Evolutionary conservation across 2,888 invertebrate species (phyloP).

Genomic region (Thymelicus lineola): DNA sequence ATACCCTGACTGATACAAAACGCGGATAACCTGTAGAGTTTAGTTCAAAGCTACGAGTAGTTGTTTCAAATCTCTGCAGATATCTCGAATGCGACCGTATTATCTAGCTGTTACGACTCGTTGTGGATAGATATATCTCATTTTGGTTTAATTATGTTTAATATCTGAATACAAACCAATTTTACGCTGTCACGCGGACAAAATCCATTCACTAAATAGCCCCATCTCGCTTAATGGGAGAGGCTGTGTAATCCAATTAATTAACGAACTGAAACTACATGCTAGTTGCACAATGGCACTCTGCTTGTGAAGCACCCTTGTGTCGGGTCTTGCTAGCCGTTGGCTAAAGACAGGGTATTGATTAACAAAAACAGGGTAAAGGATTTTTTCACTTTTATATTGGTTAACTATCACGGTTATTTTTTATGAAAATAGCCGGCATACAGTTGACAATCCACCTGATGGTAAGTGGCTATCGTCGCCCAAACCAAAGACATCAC

Average conservation of each 20-base stretch:
- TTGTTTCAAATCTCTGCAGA: slow-evolving; percentile 19
- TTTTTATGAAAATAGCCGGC: too few species aligned
- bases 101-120: slow-evolving; percentile 15
- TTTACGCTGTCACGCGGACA: slow-evolving; percentile 65
- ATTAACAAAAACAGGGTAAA: neutral
- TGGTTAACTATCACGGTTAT: too few species aligned
- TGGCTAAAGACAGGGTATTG: slow-evolving; percentile 13
- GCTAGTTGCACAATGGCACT: slow-evolving; percentile 58
- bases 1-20: neutral
- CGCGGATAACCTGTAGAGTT: neutral
- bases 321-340: slow-evolving; percentile 17
- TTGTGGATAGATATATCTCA: slow-evolving; percentile 31
- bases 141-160: slow-evolving; percentile 60
- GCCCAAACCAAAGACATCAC: too few species aligned
- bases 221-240: slow-evolving; percentile 72
- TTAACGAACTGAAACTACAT: slow-evolving; percentile 70
- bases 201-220: slow-evolving; percentile 76
- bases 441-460: too few species aligned
- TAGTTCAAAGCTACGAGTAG: slow-evolving; percentile 12
- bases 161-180: slow-evolving; percentile 63
- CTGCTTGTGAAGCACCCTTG: slow-evolving; percentile 31
- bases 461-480: too few species aligned
- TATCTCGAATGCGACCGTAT: slow-evolving; percentile 23
- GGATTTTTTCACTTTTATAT: too few species aligned
- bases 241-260: slow-evolving; percentile 76